Conservation (phyloP, 2,888 invertebrate genomes). For the Oscheius sp. region DNA sequence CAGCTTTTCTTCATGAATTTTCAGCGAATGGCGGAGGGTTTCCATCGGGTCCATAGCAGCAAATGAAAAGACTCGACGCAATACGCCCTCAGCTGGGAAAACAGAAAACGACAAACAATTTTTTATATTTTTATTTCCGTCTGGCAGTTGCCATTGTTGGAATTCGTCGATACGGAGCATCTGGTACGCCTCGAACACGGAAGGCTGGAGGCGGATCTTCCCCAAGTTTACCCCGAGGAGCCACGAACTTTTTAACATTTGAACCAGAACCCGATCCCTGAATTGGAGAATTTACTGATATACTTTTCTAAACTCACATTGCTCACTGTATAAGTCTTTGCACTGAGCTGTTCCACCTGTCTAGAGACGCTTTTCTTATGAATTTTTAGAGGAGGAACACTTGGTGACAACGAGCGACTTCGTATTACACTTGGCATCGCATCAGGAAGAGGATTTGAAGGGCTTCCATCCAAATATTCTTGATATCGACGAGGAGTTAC, state of each 20-base stretch:
- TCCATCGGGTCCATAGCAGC: no score
- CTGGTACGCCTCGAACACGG: neutral
- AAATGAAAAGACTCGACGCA: no score
- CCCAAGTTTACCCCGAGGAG: neutral
- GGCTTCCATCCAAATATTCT: slow-evolving; percentile 2
- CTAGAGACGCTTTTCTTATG: neutral
- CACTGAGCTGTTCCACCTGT: neutral
- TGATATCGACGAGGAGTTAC: neutral
- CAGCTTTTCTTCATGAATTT: no score
- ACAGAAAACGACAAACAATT: neutral
- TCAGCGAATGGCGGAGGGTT: no score
- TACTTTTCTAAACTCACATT: neutral
- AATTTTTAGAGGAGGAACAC: neutral
- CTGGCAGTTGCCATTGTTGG: slow-evolving; percentile 4
- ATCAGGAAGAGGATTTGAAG: neutral
- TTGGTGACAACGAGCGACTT: neutral
- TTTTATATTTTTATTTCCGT: neutral
- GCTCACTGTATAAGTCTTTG: neutral
- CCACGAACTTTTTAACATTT: neutral
- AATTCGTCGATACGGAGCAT: neutral
- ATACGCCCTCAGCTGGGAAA: no score
- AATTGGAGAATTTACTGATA: no score
- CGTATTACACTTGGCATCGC: neutral
- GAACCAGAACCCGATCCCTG: slow-evolving; percentile 14
- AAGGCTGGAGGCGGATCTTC: slow-evolving; percentile 8